phyloP scores from a whole-genome alignment of 2,113 vertebrate species.

The Megaptera novaeangliae region DNA sequence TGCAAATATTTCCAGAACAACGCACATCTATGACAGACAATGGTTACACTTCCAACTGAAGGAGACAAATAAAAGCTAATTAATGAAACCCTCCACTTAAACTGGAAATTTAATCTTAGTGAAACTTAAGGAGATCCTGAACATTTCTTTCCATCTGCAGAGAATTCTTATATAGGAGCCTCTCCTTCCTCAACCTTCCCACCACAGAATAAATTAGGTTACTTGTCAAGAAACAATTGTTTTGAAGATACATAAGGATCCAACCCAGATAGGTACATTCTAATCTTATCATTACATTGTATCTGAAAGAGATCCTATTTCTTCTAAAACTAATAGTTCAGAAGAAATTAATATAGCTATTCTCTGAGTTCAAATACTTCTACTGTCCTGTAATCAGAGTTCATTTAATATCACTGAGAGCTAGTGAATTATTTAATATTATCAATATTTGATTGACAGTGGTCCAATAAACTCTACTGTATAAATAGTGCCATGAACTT shows the following conservation, averaged over 20 bases:
- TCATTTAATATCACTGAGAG: not conserved
- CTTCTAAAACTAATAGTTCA: not conserved
- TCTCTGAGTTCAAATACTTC: not conserved
- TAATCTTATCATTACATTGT: not conserved
- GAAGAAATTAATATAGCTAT: not conserved
- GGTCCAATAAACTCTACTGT: not conserved
- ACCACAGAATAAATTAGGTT: not conserved
- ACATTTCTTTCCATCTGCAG: conserved; percentile 31
- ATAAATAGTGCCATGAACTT: not conserved
- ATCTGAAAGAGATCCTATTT: not conserved
- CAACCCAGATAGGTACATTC: not conserved
- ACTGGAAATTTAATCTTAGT: conserved; percentile 41
- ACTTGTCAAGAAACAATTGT: not conserved
- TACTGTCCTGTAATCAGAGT: not conserved
- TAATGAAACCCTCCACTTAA: conserved; percentile 31
- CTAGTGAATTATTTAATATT: not conserved
- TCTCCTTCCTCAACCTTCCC: not conserved
- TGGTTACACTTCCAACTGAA: not conserved
- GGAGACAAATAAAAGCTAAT: conserved; percentile 5
- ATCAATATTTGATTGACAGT: not conserved
- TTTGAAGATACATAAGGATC: not conserved
- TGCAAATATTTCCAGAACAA: not conserved
- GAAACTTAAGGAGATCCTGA: conserved; percentile 5
- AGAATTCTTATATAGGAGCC: not conserved
- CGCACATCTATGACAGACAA: not conserved